Evolutionary conservation across 2,888 invertebrate genomes (phyloP), one percentile per base, ranked within the genome.

Genomic region (Parasteatoda lunata): DNA sequence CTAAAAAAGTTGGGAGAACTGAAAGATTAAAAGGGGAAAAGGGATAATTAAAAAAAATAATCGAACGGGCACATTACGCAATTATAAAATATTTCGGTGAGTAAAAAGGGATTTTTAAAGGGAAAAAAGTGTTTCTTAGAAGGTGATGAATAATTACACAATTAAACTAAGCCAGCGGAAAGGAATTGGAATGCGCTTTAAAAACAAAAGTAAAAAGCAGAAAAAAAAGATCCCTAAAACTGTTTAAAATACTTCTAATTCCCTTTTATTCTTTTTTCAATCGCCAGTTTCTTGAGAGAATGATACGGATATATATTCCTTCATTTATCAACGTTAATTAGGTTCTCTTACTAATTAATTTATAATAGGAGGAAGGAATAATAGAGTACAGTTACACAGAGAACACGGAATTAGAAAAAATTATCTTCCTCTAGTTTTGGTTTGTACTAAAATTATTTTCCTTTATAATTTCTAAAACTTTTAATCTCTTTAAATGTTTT

Each of bases 131-230:
- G 47, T 30, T 75, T 68, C 65, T 5, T 6, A 30, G 48, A 73
- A 83, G 70, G 83, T 83, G 83, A 83, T 83, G 83, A 83, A 83
- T 83, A 77, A 83, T 83, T 83, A 77, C 77, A 83, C 83, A 83
- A 77, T 83, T 83, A 83, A 83, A 66, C 30, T 69, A 71, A 77
- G 70, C 70, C 72, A 77, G 49, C 9, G 45, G 76, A 15, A 30
- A 13, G 45, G 59, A 82, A 83, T 83, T 71, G 83, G 65, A 81
- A 75, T 81, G 68, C 59, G 30, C n/a, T 75, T 13, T 15, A 72
- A 76, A 82, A 82, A 73, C 47, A 70, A 80, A 52, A 65, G 30
- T 9, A 30, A 9, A 51, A 73, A 76, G 77, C n/a, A 54, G 69
- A 54, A 68, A 47, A 9, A 80, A 9, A 51, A 51, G 45, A 48